phyloP scores from a whole-genome alignment of 2,888 invertebrate species.

The Euspilapteryx auroguttella region DNA sequence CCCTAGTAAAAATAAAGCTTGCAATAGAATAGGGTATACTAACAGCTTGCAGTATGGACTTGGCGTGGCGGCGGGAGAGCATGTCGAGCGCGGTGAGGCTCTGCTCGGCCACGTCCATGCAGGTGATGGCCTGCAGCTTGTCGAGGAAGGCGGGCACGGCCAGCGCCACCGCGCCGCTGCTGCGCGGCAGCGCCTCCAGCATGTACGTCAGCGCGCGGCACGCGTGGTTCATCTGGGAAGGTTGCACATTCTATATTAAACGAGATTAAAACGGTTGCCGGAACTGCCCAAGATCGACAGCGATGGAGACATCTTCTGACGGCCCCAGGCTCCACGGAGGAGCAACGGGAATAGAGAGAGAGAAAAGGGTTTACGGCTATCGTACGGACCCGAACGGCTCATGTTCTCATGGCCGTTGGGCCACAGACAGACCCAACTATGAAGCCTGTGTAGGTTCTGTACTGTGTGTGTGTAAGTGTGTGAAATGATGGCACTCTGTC shows the following conservation, averaged over 20 bases:
- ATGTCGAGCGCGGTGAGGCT: constrained; percentile 96
- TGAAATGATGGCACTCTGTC: too few species aligned
- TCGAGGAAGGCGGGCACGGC: constrained; percentile 97
- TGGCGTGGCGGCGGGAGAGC: constrained; percentile 94
- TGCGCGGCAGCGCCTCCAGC: constrained; percentile 97
- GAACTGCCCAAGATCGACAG: too few species aligned
- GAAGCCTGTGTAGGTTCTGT: too few species aligned
- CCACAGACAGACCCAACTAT: too few species aligned
- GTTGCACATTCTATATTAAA: not conserved
- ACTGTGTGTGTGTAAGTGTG: too few species aligned
- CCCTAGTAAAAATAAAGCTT: too few species aligned
- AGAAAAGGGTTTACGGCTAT: too few species aligned
- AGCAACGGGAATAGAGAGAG: too few species aligned
- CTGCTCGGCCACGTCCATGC: constrained; percentile 99
- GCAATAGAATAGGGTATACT: constrained; percentile 16
- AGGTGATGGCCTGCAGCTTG: constrained; percentile 96
- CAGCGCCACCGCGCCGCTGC: constrained; percentile 93
- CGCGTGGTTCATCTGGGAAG: constrained; percentile 90
- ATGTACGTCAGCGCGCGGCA: constrained; percentile 98
- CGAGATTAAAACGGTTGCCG: not conserved
- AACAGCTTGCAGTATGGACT: constrained; percentile 91
- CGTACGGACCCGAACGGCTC: too few species aligned
- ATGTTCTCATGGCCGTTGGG: too few species aligned
- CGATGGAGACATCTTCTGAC: too few species aligned
- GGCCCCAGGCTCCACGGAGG: too few species aligned